These are phyloP conservation scores for Mnemiopsis leidyi DNA, from an alignment of 37 sponge, comb jelly and placozoan species.

Conservation along the genomic window DNA sequence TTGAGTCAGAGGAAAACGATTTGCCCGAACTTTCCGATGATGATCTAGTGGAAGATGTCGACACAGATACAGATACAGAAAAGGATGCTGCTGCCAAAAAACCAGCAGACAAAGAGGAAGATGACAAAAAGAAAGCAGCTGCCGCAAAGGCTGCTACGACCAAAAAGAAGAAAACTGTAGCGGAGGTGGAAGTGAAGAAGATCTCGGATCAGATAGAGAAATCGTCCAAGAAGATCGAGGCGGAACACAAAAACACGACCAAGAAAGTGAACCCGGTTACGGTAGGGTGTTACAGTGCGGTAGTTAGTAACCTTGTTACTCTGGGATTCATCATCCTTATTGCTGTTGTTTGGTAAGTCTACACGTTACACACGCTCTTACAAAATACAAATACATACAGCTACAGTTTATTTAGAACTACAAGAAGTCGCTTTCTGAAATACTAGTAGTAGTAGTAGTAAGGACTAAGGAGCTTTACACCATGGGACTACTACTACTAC, in stretches of 20 bases:
- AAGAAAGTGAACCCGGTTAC: neutral
- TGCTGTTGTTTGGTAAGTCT: neutral
- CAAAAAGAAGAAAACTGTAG: neutral
- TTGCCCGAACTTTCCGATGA: neutral
- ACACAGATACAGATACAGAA: neutral
- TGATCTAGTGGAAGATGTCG: neutral
- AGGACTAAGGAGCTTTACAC: no score
- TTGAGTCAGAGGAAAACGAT: neutral
- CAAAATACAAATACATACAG: neutral
- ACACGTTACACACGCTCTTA: neutral
- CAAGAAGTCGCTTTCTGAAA: no score
- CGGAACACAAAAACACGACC: neutral
- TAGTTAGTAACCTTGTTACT: neutral
- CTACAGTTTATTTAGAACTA: no score
- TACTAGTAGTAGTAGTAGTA: no score
- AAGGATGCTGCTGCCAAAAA: neutral
- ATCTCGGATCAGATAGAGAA: neutral
- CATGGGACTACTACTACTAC: no score
- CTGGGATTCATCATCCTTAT: neutral
- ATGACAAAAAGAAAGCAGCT: no score
- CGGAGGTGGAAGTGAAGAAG: neutral
- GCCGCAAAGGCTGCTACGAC: neutral
- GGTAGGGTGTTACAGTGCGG: slow-evolving; percentile 19
- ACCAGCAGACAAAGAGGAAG: no score
- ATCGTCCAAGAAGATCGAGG: neutral